Conservation (phyloP, 2,888 invertebrate species). For the Cheilosia variabilis region DNA sequence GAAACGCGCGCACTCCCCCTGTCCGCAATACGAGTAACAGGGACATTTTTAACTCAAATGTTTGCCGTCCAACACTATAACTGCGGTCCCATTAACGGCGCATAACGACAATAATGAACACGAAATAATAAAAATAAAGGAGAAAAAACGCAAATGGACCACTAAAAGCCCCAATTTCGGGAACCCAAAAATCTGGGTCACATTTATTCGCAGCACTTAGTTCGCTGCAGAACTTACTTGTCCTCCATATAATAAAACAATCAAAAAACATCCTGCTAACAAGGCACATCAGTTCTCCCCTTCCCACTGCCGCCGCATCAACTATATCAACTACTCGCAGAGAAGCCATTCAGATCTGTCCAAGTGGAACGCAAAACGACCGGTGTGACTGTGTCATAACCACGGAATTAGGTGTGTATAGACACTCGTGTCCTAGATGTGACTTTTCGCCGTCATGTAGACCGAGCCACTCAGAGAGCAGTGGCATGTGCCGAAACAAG, state of each 20-base stretch:
- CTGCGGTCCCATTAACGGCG: conserved; percentile 49
- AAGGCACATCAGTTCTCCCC: conserved; percentile 32
- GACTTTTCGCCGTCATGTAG: conserved; percentile 61
- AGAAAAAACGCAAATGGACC: conserved; percentile 50
- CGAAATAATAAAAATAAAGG: conserved; percentile 47
- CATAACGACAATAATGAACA: conserved; percentile 61
- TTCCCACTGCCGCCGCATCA: not conserved
- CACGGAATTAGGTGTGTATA: conserved; percentile 65
- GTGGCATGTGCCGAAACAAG: conserved; percentile 10
- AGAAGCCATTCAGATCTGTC: conserved; percentile 47
- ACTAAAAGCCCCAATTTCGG: conserved; percentile 66
- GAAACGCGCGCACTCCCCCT: not conserved
- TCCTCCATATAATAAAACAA: conserved; percentile 50
- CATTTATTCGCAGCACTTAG: conserved; percentile 64
- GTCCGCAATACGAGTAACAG: not conserved
- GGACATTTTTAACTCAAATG: conserved; percentile 46
- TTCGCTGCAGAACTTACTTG: conserved; percentile 37
- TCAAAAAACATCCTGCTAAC: conserved; percentile 58
- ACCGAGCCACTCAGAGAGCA: not conserved
- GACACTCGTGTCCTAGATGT: conserved; percentile 56
- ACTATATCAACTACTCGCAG: not conserved
- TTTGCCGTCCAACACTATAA: conserved; percentile 24
- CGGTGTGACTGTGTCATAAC: conserved; percentile 54
- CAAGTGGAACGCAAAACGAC: conserved; percentile 58
- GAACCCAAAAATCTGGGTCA: conserved; percentile 58